phyloP scores from a whole-genome alignment of 2,113 vertebrate genomes.

The Scortum barcoo region DNA sequence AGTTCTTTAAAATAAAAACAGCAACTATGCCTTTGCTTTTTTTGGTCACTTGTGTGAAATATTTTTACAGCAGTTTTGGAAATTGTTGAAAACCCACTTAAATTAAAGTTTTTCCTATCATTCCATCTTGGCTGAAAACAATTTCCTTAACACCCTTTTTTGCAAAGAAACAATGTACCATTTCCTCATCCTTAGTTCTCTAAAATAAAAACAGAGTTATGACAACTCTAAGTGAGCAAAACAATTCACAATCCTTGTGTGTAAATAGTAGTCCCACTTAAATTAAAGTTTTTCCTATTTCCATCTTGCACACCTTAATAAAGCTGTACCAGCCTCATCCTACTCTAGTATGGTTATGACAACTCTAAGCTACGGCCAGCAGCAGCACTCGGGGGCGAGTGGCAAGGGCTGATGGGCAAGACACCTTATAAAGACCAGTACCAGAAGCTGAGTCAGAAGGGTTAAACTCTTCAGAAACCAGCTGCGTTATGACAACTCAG shows the following conservation, averaged over 20 bases:
- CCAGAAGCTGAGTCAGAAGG: slow-evolving; percentile 24
- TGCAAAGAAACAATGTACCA: slow-evolving; percentile 35
- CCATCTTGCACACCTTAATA: slow-evolving; percentile 25
- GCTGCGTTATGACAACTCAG: slow-evolving; percentile 17
- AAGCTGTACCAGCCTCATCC: slow-evolving; percentile 62
- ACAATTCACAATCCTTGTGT: slow-evolving; percentile 73
- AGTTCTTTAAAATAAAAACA: slow-evolving; percentile 29
- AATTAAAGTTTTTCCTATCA: too few relatives aligned
- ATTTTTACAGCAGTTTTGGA: too few relatives aligned
- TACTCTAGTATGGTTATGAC: slow-evolving; percentile 84
- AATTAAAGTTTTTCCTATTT: slow-evolving; percentile 17
- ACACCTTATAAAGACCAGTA: slow-evolving; percentile 42
- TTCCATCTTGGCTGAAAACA: too few relatives aligned
- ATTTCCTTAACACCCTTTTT: neutral
- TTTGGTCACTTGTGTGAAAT: too few relatives aligned
- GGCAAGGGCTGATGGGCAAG: slow-evolving; percentile 53
- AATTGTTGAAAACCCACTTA: too few relatives aligned
- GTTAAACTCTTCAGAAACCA: slow-evolving; percentile 13
- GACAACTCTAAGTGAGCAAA: too few relatives aligned
- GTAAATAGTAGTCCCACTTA: slow-evolving; percentile 80
- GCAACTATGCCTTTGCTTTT: too few relatives aligned
- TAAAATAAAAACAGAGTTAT: neutral
- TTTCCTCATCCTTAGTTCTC: slow-evolving; percentile 65
- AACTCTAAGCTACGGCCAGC: slow-evolving; percentile 78
- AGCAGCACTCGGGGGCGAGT: slow-evolving; percentile 61